Conservation (phyloP, 2,888 invertebrate genomes). For the Creontiades dilutus region DNA sequence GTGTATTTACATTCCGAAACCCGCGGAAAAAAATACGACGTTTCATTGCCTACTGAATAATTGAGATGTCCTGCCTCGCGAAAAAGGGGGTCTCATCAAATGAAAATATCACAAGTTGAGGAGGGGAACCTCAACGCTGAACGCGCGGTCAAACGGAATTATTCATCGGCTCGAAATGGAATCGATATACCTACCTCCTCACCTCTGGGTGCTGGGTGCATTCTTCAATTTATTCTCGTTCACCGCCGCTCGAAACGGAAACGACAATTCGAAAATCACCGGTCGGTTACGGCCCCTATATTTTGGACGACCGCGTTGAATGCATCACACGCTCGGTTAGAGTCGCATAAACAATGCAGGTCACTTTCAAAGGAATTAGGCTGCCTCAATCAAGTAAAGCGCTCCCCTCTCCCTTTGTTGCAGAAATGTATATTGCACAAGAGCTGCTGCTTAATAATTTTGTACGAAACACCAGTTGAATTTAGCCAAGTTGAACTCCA, state of each 20-base stretch:
- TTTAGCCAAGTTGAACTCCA: too few relatives aligned
- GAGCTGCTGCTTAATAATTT: not conserved
- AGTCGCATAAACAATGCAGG: not conserved
- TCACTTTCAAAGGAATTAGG: not conserved
- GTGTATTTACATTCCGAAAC: not conserved
- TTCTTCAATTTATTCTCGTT: not conserved
- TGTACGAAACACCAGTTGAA: too few relatives aligned
- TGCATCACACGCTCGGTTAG: not conserved
- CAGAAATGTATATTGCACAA: not conserved
- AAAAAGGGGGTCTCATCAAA: not conserved
- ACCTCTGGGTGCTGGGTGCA: not conserved
- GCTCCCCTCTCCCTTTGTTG: not conserved
- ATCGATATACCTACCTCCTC: slow-evolving; percentile 27
- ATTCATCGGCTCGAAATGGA: slow-evolving; percentile 27
- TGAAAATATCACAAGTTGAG: slow-evolving; percentile 1
- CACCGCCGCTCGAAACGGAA: not conserved
- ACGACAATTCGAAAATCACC: not conserved
- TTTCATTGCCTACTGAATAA: slow-evolving; percentile 10
- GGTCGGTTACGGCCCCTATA: not conserved
- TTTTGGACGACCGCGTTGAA: not conserved
- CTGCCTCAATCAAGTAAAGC: not conserved
- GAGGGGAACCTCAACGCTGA: not conserved
- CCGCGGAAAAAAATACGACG: not conserved
- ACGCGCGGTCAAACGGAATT: slow-evolving; percentile 9
- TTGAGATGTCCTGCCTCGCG: not conserved